Conservation (phyloP, 2,888 invertebrate genomes). For the Macrosiphum euphorbiae region DNA sequence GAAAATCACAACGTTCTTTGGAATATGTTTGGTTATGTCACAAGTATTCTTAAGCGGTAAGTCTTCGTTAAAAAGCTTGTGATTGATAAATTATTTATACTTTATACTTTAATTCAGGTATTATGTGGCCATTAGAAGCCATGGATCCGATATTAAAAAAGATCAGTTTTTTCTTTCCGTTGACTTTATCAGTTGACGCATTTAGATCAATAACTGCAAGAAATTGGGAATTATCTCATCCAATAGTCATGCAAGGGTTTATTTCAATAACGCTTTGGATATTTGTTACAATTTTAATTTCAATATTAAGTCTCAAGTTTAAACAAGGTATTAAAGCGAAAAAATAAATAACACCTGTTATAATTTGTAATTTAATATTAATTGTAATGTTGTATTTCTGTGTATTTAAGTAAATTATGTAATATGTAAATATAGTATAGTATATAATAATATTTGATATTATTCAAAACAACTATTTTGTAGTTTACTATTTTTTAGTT, state of each 20-base stretch:
- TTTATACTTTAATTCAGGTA: slow-evolving; percentile 67
- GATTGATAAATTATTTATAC: not conserved
- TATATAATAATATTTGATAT: not conserved
- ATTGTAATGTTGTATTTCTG: not conserved
- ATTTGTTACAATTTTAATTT: slow-evolving; percentile 73
- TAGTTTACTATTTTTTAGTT: not conserved
- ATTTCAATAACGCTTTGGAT: slow-evolving; percentile 79
- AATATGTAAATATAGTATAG: not conserved
- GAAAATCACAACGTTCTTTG: slow-evolving; percentile 65
- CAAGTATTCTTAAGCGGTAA: slow-evolving; percentile 67
- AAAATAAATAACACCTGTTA: slow-evolving; percentile 15
- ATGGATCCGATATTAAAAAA: slow-evolving; percentile 74
- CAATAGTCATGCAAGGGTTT: slow-evolving; percentile 81
- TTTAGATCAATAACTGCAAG: slow-evolving; percentile 82
- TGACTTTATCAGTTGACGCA: slow-evolving; percentile 83
- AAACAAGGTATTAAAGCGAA: slow-evolving; percentile 57
- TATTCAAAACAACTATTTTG: not conserved
- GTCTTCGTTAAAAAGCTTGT: not conserved
- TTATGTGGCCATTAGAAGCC: slow-evolving; percentile 80
- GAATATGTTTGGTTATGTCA: slow-evolving; percentile 65
- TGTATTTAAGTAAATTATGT: not conserved
- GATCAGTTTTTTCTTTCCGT: slow-evolving; percentile 79
- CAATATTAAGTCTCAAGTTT: slow-evolving; percentile 73
- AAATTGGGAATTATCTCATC: slow-evolving; percentile 79
- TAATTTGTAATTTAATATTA: not conserved